phyloP scores from a whole-genome alignment of 2,113 vertebrate species.

The Conger conger region DNA sequence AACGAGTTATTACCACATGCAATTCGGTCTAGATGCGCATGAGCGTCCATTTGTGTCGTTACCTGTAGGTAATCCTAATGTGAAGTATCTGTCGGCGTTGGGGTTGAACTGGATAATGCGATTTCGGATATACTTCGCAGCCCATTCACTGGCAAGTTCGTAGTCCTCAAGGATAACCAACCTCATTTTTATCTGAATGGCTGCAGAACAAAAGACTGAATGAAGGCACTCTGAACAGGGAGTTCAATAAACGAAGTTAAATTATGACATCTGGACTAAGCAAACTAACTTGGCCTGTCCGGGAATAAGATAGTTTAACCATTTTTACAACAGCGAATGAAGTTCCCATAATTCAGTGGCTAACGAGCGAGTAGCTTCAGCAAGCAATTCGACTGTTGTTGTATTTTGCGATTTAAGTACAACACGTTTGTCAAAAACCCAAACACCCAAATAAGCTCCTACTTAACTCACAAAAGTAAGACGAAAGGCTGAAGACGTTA shows the following conservation, averaged over 20 bases:
- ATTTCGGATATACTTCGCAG: conserved; percentile 96
- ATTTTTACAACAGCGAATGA: too few relatives aligned
- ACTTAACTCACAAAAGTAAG: not conserved
- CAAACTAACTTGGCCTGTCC: too few relatives aligned
- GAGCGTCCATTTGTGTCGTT: conserved; percentile 34
- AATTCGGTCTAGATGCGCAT: not conserved
- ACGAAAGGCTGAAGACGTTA: not conserved
- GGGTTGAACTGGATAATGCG: conserved; percentile 88
- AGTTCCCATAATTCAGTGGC: not conserved
- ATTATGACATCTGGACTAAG: too few relatives aligned
- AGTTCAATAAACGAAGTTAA: not conserved
- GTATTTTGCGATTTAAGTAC: not conserved
- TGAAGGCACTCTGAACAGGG: not conserved
- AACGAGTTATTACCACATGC: not conserved
- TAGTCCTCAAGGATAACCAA: conserved; percentile 96
- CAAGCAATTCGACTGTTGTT: not conserved
- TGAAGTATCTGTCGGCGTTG: conserved; percentile 81
- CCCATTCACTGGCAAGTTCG: conserved; percentile 92
- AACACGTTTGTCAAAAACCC: not conserved
- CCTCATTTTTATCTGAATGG: conserved; percentile 72
- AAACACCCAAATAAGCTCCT: not conserved
- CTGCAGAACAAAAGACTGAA: not conserved
- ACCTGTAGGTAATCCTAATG: conserved; percentile 93
- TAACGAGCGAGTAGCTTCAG: not conserved
- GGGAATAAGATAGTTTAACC: too few relatives aligned